Percentiles rank a stretch among this genome's conserved stretches.
phyloP scores from a whole-genome alignment of 1,140 invertebrate species.

The Zaprionus tsacasi region DNA sequence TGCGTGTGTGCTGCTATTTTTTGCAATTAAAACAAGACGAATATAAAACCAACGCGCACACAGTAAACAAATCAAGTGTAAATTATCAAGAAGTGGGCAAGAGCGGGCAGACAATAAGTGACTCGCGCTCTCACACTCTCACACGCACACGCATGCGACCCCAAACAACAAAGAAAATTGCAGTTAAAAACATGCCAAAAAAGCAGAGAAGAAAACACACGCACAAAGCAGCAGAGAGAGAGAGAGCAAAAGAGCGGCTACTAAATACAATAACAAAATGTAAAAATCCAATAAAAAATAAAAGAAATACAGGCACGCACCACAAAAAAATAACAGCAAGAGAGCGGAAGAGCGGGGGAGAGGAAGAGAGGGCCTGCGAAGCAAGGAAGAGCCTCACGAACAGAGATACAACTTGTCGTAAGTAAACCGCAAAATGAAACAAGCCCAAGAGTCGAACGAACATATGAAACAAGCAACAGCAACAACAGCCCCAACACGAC shows the following conservation, averaged over 20 bases:
- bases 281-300: slow-evolving; percentile 65
- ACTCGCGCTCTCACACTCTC: neutral
- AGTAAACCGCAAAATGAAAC: slow-evolving; percentile 76
- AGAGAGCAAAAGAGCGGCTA: slow-evolving; percentile 26
- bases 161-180: slow-evolving; percentile 48
- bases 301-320: slow-evolving; percentile 46
- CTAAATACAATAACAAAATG: slow-evolving; percentile 67
- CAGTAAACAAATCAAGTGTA: slow-evolving; percentile 78
- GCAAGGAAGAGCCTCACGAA: slow-evolving; percentile 32
- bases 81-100: slow-evolving; percentile 67
- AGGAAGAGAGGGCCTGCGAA: slow-evolving; percentile 26
- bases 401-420: slow-evolving; percentile 64
- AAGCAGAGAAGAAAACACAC: neutral
- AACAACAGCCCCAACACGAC: slow-evolving; percentile 43
- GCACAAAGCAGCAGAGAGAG: slow-evolving; percentile 13
- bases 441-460: slow-evolving; percentile 60
- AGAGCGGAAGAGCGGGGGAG: slow-evolving; percentile 14
- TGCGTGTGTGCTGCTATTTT: slow-evolving; percentile 48
- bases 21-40: slow-evolving; percentile 67
- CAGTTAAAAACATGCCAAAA: slow-evolving; percentile 29
- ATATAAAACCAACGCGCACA: slow-evolving; percentile 58
- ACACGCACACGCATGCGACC: slow-evolving; percentile 19
- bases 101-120: slow-evolving; percentile 22
- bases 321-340: slow-evolving; percentile 53
- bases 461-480: slow-evolving; percentile 60